Evolutionary conservation across 1,140 invertebrate species (phyloP).

Genomic region (Drosophila ercepeae): DNA sequence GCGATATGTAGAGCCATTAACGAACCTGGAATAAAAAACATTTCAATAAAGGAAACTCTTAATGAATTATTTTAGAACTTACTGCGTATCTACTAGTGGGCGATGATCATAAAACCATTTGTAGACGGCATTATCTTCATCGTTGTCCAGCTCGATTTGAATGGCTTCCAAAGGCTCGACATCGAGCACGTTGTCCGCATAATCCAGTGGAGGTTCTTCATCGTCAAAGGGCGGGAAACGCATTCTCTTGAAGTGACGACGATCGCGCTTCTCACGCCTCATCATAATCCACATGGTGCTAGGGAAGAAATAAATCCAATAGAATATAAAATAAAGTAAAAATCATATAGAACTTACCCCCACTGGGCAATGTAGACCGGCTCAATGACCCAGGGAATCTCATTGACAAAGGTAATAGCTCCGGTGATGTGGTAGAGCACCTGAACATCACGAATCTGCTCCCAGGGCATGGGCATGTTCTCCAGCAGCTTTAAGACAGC

Average conservation of each 20-base stretch:
- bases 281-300: constrained; percentile 99
- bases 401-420: constrained; percentile 99
- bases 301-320: constrained; percentile 20
- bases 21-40: constrained; percentile 86
- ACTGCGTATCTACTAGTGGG: constrained; percentile 95
- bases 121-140: constrained; percentile 96
- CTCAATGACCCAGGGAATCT: constrained; percentile 99
- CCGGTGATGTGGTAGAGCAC: constrained; percentile 99
- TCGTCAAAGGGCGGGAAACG: constrained; percentile 99
- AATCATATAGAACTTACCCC: constrained; percentile 88
- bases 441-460: constrained; percentile 99
- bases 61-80: constrained; percentile 56
- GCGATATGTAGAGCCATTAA: constrained; percentile 98
- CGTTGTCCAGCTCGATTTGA: constrained; percentile 98
- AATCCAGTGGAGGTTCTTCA: constrained; percentile 99
- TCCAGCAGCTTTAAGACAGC: constrained; percentile 99
- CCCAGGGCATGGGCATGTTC: constrained; percentile 99
- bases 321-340: background rate
- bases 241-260: constrained; percentile 99
- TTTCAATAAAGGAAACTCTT: background rate
- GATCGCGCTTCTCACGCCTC: constrained; percentile 98
- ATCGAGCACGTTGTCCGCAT: constrained; percentile 99
- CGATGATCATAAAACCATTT: constrained; percentile 99
- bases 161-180: constrained; percentile 99
- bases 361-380: constrained; percentile 99